Evolutionary conservation across 1,140 invertebrate genomes (phyloP).

Genomic region (Dreissena rostriformis): DNA sequence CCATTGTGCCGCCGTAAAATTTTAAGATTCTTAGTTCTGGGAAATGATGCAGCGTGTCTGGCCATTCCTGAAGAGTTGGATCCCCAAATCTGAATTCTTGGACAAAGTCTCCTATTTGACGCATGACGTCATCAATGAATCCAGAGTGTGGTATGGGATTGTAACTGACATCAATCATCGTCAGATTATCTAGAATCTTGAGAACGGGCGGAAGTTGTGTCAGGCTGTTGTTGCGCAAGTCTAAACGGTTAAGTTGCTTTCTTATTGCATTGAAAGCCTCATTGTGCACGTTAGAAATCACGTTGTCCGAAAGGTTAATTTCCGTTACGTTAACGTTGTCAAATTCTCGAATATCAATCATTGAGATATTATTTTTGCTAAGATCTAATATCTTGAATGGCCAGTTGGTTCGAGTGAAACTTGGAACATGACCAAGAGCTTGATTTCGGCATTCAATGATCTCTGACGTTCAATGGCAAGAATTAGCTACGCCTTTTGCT

Average conservation of each 20-base stretch:
- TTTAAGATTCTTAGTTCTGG: slow-evolving; percentile 10
- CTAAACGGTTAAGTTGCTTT: slow-evolving; percentile 18
- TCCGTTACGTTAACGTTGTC: slow-evolving; percentile 35
- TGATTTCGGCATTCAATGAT: slow-evolving; percentile 13
- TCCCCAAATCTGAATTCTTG: slow-evolving; percentile 37
- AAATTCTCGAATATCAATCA: background rate
- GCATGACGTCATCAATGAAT: slow-evolving; percentile 38
- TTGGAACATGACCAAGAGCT: background rate
- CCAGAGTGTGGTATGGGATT: slow-evolving; percentile 18
- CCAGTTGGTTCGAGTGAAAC: slow-evolving; percentile 10
- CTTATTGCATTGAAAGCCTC: slow-evolving; percentile 8
- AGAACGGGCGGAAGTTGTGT: slow-evolving; percentile 2
- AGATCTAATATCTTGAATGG: slow-evolving; percentile 17
- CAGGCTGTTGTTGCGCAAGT: slow-evolving; percentile 19
- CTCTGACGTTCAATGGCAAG: background rate
- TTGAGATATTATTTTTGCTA: slow-evolving; percentile 16
- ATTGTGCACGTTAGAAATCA: background rate
- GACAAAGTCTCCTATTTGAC: slow-evolving; percentile 34
- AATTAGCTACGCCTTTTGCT: too few relatives aligned
- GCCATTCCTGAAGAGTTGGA: slow-evolving; percentile 20
- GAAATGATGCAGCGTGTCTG: slow-evolving; percentile 20
- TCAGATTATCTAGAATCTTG: background rate
- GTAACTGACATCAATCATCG: slow-evolving; percentile 14
- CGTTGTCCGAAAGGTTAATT: slow-evolving; percentile 10
- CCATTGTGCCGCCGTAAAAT: slow-evolving; percentile 47